Evolutionary conservation across 1,140 invertebrate genomes (phyloP), one percentile per base, ranked within the genome.

Genomic region (Drosophila kanapiae): DNA sequence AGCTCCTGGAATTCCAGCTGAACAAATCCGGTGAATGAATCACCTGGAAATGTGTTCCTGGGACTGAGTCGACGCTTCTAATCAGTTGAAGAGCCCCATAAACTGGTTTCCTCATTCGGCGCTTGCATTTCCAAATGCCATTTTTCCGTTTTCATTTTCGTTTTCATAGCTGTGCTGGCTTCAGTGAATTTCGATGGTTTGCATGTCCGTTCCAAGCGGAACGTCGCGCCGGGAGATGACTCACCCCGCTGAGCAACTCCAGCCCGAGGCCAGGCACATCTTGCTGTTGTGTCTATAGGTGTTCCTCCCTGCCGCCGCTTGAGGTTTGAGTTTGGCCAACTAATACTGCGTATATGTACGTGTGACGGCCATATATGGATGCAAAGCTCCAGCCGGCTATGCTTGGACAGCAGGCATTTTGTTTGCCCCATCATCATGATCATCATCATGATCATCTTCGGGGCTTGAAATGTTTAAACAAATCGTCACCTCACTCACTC

Each of bases 291-390:
- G 13, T 53, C 38, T 48, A 40, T 45, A 27, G 51, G 18, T 58
- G 57, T 11, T 56, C 13, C 62, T 53, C 65, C 48, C 61, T 49
- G 65, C n/a, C 16, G 31, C 11, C n/a, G 29, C 49, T 18, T 33
- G n/a, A 3, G 31, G 31, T 23, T 38, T 59, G 53, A 48, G 70
- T 51, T 51, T 68, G 35, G 48, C 42, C 51, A 51, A 54, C 75
- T 57, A 47, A 87, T 80, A 88, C 77, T 88, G 64, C 84, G 80
- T 87, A 23, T 23, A 23, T 23, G 78, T 88, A 84, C 78, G 78
- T 86, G 82, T 60, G 75, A 75, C 86, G 70, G 65, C 85, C 85
- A 70, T 88, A 90, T 90, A 69, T 85, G 85, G 81, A 58, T 76
- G 59, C 59, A 90, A 86, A 83, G 54, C 51, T 51, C 48, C 71